Evolutionary conservation across 2,113 vertebrate species (phyloP).

Genomic region (Pardalotus punctatus): DNA sequence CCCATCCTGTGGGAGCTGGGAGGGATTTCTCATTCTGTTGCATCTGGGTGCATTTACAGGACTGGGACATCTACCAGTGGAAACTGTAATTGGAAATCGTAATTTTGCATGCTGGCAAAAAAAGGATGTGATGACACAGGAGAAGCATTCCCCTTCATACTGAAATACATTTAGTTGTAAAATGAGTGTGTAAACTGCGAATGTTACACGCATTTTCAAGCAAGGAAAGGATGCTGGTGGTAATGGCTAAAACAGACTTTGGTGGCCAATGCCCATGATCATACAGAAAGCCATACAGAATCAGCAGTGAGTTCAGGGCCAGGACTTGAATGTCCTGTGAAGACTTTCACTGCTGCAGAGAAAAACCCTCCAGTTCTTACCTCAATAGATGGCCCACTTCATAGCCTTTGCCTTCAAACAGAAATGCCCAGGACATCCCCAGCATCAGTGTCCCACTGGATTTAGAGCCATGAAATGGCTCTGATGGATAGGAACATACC

Average conservation of each 20-base stretch:
- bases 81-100: neutral
- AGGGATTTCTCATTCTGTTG: neutral
- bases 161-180: neutral
- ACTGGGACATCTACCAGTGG: neutral
- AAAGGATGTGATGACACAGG: neutral
- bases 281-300: neutral
- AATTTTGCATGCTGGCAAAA: neutral
- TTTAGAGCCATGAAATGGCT: neutral
- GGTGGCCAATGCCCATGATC: neutral
- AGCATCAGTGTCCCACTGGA: neutral
- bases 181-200: neutral
- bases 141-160: neutral
- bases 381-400: neutral
- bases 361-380: neutral
- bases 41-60: neutral
- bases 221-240: neutral
- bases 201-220: neutral
- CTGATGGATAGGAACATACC: neutral
- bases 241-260: neutral
- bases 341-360: neutral
- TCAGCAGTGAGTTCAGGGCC: neutral
- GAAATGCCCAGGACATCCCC: neutral
- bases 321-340: fast-evolving
- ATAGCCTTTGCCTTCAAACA: neutral
- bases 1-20: neutral